phyloP scores from a whole-genome alignment of 2,797 vertebrate genomes.

The Coluber constrictor region DNA sequence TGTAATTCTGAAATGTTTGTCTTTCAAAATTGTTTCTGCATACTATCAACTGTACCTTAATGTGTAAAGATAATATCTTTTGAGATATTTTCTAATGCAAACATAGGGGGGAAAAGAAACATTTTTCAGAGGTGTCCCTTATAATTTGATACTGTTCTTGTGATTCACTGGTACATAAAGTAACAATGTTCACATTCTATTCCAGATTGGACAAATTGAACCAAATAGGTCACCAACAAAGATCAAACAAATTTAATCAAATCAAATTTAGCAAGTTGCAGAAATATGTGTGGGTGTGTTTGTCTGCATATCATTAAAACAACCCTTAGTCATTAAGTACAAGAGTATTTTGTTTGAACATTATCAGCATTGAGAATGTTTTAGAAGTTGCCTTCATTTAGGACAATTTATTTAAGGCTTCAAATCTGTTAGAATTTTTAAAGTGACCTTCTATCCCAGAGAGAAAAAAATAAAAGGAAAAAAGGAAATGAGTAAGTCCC shows the following conservation, averaged over 20 bases:
- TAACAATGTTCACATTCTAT: not conserved
- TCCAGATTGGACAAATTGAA: not conserved
- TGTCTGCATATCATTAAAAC: not conserved
- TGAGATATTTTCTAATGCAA: not conserved
- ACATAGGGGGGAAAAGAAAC: not conserved
- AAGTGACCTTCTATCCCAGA: constrained; percentile 1
- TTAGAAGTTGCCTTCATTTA: not conserved
- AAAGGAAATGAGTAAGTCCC: not conserved
- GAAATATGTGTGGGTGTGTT: not conserved
- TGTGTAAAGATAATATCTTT: not conserved
- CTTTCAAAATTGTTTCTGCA: not conserved
- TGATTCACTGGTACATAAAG: not conserved
- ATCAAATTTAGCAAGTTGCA: not conserved
- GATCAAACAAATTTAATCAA: not conserved
- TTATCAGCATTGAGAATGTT: not conserved
- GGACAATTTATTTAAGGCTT: constrained; percentile 15
- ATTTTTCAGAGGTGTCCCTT: not conserved
- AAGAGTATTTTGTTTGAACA: not conserved
- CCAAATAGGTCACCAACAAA: not conserved
- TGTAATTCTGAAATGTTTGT: not conserved
- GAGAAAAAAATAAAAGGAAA: not conserved
- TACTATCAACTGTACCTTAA: not conserved
- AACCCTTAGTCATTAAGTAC: not conserved
- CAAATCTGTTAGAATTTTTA: not conserved
- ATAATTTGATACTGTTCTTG: not conserved